Evolutionary conservation across 1,140 invertebrate species (phyloP), one percentile per base, ranked within the genome.

Genomic region (Scaptodrosophila lebanonensis): DNA sequence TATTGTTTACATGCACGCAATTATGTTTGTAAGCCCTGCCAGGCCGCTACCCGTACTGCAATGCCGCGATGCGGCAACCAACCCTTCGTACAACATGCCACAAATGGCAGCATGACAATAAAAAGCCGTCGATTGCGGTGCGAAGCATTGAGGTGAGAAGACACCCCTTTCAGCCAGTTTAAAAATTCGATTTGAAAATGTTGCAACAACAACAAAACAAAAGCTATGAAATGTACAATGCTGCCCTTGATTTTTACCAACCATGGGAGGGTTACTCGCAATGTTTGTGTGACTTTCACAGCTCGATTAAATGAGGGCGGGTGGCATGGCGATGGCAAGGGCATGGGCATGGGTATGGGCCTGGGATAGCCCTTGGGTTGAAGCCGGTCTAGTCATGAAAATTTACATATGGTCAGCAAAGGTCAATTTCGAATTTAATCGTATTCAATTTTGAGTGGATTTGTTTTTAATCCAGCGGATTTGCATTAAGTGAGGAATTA

Each of bases 1-100:
- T 84, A 84, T 82, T 84, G 79, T 84, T 84, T 84, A 84, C 79
- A 83, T 66, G 68, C 72, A 39, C 75, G 75, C 82, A 79, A 79
- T 79, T 82, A 79, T 73, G 75, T 68, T 66, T 68, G 27, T 38
- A 49, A 38, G 39, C 54, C 40, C 40, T 58, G 9, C 5, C 44
- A 15, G 1, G 1, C 30, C 9, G 9, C 43, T 30, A 49, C 27
- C 44, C 38, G 25, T 48, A 36, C 68, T 51, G 42, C 36, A 57
- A 51, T 49, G 42, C 8, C 8, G 22, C 22, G 22, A 25, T 13
- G 29, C 29, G n/a, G 12, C 7, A 11, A 15, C 20, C 68, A 47
- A 63, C 69, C 64, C 65, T 64, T 48, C 38, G 27, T 20, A 7
- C 16, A 40, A 36, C 43, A 12, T 57, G 49, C 45, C 65, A 42